Evolutionary conservation across 2,113 vertebrate species (phyloP), one percentile per base, ranked within the genome.

Genomic region (Triplophysa tibetana): DNA sequence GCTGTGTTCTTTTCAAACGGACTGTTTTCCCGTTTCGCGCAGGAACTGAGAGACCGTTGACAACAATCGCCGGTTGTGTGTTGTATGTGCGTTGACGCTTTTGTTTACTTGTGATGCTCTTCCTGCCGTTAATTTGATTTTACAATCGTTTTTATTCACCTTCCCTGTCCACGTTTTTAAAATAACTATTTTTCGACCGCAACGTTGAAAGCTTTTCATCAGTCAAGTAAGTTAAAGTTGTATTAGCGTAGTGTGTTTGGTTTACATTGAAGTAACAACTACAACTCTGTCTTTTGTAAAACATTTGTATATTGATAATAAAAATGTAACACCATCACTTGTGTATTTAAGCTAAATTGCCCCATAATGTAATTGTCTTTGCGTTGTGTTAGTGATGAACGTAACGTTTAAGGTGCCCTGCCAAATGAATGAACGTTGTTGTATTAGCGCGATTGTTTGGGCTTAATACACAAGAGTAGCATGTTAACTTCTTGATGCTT

Each of bases 21-120:
- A 17, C 7, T 56, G 17, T 58, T 26, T 66, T 41, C 72, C 6
- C 38, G 33, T 52, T 33, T 8, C 21, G 17, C 64, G 65, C 80
- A 67, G 80, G 70, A 78, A 70, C 43, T 77, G 52, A 65, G 24
- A 62, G 72, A 81, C 66, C 72, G 63, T 54, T 26, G 23, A n/a
- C 72, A 70, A 65, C 80, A 79, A 65, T 85, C 65, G 80, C 80
- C 72, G 83, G 61, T 66, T 61, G 64, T 70, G 8, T 64, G 83
- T 65, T 63, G 69, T 63, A 52, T 16, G 61, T 52, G 75, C 33
- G 54, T 52, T 77, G 67, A 66, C 45, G 68, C 78, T 80, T 81
- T 85, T 85, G 85, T 86, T 85, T 82, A 64, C 68, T 81, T 84
- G 56, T 16, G 10, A 6, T 63, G 41, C 13, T 63, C 14, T 17